Evolutionary conservation across 2,113 vertebrate species (phyloP).

Genomic region (Glareola pratincola): DNA sequence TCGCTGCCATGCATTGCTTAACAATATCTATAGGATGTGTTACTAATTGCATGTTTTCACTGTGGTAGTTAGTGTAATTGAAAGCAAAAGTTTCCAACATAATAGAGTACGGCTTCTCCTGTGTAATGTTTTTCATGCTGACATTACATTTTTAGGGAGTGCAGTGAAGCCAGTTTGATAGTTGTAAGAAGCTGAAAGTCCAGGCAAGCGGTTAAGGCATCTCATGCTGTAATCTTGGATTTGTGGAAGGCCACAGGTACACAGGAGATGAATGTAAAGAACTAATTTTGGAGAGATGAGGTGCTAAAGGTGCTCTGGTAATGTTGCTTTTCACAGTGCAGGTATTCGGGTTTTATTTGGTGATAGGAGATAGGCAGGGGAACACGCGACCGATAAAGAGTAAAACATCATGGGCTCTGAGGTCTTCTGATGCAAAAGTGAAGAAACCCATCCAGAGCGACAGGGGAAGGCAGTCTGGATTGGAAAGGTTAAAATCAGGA

Average conservation of each 20-base stretch:
- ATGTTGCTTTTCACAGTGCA: not conserved
- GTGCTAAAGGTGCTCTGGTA: not conserved
- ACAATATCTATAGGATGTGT: not conserved
- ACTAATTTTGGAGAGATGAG: not conserved
- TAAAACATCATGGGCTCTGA: not conserved
- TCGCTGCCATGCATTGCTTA: not conserved
- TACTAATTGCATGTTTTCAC: conserved; percentile 27
- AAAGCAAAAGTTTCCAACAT: not conserved
- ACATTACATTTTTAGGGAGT: not conserved
- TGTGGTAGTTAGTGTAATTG: not conserved
- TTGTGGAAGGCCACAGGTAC: not conserved
- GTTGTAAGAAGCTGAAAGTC: not conserved
- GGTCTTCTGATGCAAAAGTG: not conserved
- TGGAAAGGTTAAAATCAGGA: not conserved
- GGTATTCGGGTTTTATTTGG: not conserved
- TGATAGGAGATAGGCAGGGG: not conserved
- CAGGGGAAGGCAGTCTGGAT: not conserved
- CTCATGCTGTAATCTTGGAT: not conserved
- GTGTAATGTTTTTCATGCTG: not conserved
- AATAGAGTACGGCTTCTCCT: not conserved
- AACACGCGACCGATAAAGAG: not conserved
- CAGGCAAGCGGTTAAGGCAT: not conserved
- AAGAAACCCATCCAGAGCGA: not conserved
- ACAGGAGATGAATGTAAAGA: not conserved
- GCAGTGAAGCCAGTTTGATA: not conserved